Evolutionary conservation across 2,113 vertebrate genomes (phyloP).

Genomic region (Haemorhous mexicanus): DNA sequence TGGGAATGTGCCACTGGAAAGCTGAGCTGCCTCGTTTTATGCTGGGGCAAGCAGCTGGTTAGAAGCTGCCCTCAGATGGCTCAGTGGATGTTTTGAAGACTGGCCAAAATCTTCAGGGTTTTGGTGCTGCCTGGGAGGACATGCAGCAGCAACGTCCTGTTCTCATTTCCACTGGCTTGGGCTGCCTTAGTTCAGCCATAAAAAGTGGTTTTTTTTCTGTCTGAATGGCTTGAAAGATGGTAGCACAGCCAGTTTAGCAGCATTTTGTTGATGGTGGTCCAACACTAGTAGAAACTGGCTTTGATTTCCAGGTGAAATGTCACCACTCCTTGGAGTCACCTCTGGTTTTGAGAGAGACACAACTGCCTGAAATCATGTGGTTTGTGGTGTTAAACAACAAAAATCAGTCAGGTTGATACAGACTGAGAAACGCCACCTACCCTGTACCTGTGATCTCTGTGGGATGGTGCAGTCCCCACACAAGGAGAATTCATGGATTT

Average conservation of each 20-base stretch:
- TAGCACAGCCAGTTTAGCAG: not conserved
- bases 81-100: not conserved
- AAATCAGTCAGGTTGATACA: no score
- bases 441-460: not conserved
- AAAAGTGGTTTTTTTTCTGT: not conserved
- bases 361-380: not conserved
- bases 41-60: not conserved
- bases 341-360: not conserved
- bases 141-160: not conserved
- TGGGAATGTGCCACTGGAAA: not conserved
- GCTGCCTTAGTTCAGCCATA: not conserved
- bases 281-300: not conserved
- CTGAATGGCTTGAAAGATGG: not conserved
- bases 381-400: not conserved
- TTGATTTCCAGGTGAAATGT: not conserved
- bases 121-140: not conserved
- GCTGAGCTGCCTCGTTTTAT: not conserved
- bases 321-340: not conserved
- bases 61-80: not conserved
- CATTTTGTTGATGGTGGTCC: not conserved
- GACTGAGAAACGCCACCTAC: not conserved
- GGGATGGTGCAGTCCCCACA: not conserved
- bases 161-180: not conserved
- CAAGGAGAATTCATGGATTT: not conserved
- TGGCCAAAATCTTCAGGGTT: not conserved